Evolutionary conservation across 2,113 vertebrate species (phyloP).

Genomic region (Irena cyanogastra): DNA sequence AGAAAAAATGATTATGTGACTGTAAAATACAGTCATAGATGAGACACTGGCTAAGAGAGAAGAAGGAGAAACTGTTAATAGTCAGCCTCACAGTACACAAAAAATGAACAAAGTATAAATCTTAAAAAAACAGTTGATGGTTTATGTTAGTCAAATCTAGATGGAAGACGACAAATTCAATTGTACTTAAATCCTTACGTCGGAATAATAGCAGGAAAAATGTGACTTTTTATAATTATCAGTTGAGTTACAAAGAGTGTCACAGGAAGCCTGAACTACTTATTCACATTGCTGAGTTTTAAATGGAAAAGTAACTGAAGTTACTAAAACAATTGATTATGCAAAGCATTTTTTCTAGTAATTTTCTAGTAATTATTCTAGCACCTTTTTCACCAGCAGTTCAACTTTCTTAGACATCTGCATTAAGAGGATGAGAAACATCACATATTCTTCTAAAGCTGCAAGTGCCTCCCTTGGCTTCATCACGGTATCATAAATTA

Average conservation of each 20-base stretch:
- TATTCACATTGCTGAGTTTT: neutral
- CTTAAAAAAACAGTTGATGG: neutral
- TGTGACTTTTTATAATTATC: neutral
- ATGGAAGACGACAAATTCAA: neutral
- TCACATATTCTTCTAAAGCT: neutral
- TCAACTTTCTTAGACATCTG: neutral
- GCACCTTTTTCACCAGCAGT: neutral
- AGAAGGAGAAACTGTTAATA: neutral
- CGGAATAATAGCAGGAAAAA: neutral
- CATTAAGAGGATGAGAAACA: neutral
- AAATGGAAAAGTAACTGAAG: neutral
- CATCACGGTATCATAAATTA: neutral
- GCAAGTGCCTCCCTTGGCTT: neutral
- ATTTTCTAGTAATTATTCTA: neutral
- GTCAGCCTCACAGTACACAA: neutral
- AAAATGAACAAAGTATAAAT: neutral
- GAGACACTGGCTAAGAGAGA: neutral
- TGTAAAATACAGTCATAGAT: neutral
- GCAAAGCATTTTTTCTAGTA: neutral
- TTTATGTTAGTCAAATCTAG: neutral
- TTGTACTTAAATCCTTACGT: neutral
- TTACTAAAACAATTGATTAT: neutral
- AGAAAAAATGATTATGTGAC: neutral
- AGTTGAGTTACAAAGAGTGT: neutral
- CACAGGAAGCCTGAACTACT: neutral